Evolutionary conservation across 2,113 vertebrate genomes (phyloP).

Genomic region (Otolemur garnettii): DNA sequence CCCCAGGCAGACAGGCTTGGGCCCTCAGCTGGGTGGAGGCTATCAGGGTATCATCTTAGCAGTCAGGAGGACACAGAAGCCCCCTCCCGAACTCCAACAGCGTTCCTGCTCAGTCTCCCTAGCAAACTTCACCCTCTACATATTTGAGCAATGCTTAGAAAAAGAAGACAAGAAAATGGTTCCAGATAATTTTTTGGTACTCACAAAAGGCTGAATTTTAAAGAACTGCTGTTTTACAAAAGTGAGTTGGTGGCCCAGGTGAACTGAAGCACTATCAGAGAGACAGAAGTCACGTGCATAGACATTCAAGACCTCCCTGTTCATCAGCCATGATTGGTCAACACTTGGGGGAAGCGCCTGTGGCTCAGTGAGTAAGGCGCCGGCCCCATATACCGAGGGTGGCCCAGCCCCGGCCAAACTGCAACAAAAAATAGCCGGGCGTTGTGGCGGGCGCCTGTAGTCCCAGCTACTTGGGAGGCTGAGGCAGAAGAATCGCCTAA

Average conservation of each 20-base stretch:
- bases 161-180: not conserved
- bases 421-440: too few relatives aligned
- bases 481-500: too few relatives aligned
- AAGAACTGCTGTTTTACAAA: not conserved
- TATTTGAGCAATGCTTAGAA: not conserved
- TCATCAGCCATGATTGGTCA: not conserved
- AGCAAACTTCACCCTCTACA: not conserved
- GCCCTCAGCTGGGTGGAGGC: not conserved
- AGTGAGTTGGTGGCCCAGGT: not conserved
- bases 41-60: not conserved
- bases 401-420: too few relatives aligned
- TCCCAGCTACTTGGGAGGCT: too few relatives aligned
- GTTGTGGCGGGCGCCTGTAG: too few relatives aligned
- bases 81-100: not conserved
- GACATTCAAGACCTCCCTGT: not conserved
- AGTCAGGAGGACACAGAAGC: not conserved
- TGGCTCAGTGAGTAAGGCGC: too few relatives aligned
- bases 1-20: not conserved
- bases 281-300: not conserved
- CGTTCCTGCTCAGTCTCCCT: not conserved
- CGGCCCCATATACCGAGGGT: too few relatives aligned
- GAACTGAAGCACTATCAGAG: not conserved
- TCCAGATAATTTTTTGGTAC: not conserved
- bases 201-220: not conserved
- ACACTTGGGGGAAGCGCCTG: too few relatives aligned